Evolutionary conservation across 2,888 invertebrate species (phyloP).

Genomic region (Eustalomyia histrio): DNA sequence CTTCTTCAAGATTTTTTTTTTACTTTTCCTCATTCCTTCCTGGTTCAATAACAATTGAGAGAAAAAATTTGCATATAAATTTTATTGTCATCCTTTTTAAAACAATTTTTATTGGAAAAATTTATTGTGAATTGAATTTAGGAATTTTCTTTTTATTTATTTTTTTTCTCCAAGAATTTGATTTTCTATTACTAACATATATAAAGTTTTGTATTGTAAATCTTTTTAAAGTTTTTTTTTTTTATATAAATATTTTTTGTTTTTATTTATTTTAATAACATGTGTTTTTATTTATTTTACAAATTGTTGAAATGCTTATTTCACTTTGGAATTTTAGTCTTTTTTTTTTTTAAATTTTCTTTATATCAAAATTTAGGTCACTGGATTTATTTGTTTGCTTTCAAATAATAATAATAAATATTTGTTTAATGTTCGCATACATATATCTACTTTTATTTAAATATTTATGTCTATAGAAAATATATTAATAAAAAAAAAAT

Average conservation of each 20-base stretch:
- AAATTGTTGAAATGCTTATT: not conserved
- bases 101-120: conserved; percentile 44
- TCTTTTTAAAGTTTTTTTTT: not conserved
- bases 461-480: conserved; percentile 12
- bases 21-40: conserved; percentile 1
- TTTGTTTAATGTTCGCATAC: not conserved
- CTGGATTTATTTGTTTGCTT: conserved; percentile 23
- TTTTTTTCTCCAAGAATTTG: conserved; percentile 37
- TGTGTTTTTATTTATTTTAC: conserved; percentile 26
- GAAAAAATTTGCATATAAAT: conserved; percentile 54
- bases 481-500: not conserved
- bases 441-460: conserved; percentile 8
- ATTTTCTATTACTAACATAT: conserved; percentile 27
- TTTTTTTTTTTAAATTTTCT: not conserved
- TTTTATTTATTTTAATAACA: conserved; percentile 27
- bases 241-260: too few relatives aligned
- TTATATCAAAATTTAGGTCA: conserved; percentile 34
- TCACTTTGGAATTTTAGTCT: not conserved
- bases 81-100: conserved; percentile 56
- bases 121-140: conserved; percentile 47
- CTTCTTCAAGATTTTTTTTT: not conserved
- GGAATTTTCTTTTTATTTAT: conserved; percentile 32
- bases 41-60: conserved; percentile 7
- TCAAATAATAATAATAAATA: not conserved
- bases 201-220: conserved; percentile 1